These are phyloP conservation scores for Melinaea menophilus DNA, from an alignment of 2,888 invertebrate species.

Conservation along the genomic window DNA sequence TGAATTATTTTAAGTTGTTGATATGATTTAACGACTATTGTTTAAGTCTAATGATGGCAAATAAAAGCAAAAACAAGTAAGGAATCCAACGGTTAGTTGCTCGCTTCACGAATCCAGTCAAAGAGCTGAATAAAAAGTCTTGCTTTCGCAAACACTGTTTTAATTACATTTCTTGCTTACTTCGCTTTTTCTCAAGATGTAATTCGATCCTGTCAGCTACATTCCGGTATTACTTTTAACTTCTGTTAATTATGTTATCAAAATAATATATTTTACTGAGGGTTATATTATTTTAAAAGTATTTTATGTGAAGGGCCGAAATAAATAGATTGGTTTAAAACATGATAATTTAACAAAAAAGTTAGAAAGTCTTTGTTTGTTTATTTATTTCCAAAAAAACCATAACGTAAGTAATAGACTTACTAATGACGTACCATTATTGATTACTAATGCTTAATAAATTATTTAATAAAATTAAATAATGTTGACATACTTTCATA, in stretches of 20 bases:
- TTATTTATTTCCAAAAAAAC: too few species aligned
- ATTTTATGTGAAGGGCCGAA: too few species aligned
- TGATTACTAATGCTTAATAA: too few species aligned
- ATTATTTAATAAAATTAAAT: too few species aligned
- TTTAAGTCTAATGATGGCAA: too few species aligned
- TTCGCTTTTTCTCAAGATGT: neutral
- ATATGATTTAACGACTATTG: neutral
- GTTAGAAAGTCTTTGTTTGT: too few species aligned
- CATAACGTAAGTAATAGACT: too few species aligned
- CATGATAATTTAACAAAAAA: too few species aligned
- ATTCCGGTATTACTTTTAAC: neutral
- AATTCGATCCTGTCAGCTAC: neutral
- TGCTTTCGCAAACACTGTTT: constrained; percentile 4
- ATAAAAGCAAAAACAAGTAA: neutral
- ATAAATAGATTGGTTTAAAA: too few species aligned
- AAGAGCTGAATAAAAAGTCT: neutral
- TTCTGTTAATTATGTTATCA: neutral
- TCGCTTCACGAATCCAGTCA: neutral
- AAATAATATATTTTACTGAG: neutral
- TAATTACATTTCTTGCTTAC: constrained; percentile 8
- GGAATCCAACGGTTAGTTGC: neutral
- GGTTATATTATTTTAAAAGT: too few species aligned
- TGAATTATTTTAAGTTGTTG: neutral
- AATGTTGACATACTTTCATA: too few species aligned
- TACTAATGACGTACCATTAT: too few species aligned